Conservation (phyloP, 2,113 vertebrate genomes). For the Oenanthe melanoleuca region DNA sequence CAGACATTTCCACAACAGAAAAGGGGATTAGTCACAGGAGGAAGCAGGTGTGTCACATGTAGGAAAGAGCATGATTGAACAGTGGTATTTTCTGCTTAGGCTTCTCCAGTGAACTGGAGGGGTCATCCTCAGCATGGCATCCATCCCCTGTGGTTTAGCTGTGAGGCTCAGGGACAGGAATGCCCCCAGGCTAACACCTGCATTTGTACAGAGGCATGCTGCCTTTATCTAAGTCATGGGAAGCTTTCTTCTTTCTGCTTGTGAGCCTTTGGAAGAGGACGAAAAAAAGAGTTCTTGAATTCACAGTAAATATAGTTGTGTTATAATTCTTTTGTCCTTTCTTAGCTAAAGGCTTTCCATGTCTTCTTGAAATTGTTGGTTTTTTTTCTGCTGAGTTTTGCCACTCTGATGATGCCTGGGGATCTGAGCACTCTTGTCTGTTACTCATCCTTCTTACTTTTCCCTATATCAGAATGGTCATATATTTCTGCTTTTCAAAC, state of each 20-base stretch:
- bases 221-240: not conserved
- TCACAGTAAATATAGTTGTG: not conserved
- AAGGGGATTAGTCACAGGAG: constrained; percentile 54
- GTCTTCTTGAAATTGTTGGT: not conserved
- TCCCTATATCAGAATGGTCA: not conserved
- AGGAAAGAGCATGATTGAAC: constrained; percentile 16
- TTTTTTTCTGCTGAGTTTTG: not conserved
- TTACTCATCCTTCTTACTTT: not conserved
- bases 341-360: not conserved
- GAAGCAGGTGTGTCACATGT: constrained; percentile 44
- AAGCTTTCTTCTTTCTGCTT: not conserved
- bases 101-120: not conserved
- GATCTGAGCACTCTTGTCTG: not conserved
- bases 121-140: not conserved
- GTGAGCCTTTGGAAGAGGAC: not conserved
- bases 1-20: constrained; percentile 34
- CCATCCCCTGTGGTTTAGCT: not conserved
- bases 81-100: constrained; percentile 21
- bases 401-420: not conserved
- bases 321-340: not conserved
- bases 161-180: not conserved
- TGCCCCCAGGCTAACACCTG: not conserved
- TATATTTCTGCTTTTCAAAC: not conserved
- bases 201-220: not conserved
- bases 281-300: not conserved